Conservation (phyloP, 1,140 invertebrate species). For the Maconellicoccus hirsutus region DNA sequence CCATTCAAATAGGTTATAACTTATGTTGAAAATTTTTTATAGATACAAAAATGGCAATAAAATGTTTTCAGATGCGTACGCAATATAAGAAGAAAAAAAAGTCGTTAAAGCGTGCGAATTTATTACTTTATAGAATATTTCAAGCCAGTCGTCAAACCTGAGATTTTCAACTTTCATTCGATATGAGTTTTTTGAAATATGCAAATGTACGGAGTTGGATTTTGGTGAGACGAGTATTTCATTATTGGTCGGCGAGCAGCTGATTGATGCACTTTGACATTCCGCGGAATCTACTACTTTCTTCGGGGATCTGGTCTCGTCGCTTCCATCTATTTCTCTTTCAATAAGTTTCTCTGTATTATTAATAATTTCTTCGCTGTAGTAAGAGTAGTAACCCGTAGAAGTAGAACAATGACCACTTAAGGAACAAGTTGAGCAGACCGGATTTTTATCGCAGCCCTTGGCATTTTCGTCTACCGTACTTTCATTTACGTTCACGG, state of each 20-base stretch:
- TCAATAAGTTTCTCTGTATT: not conserved
- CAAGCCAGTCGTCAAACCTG: not conserved
- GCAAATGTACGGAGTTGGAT: not conserved
- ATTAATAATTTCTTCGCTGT: too few relatives aligned
- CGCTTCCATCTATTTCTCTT: constrained; percentile 8
- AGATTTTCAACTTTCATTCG: not conserved
- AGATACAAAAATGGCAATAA: too few relatives aligned
- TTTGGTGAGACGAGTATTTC: not conserved
- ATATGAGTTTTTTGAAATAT: not conserved
- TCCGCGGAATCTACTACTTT: not conserved
- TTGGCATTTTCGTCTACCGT: not conserved
- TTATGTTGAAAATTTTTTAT: too few relatives aligned
- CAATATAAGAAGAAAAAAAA: too few relatives aligned
- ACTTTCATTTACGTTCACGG: constrained; percentile 7
- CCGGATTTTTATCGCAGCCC: not conserved
- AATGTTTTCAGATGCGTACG: too few relatives aligned
- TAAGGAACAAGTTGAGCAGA: constrained; percentile 3
- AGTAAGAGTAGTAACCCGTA: not conserved
- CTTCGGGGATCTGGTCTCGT: not conserved
- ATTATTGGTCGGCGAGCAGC: not conserved
- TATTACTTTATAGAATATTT: too few relatives aligned
- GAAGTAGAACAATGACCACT: constrained; percentile 2
- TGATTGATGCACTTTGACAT: constrained; percentile 8
- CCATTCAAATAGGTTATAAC: too few relatives aligned
- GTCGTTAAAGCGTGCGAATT: too few relatives aligned